Percentiles rank a stretch among this genome's conserved stretches.
phyloP scores from a whole-genome alignment of 2,113 vertebrate species.

The Dipodomys merriami region DNA sequence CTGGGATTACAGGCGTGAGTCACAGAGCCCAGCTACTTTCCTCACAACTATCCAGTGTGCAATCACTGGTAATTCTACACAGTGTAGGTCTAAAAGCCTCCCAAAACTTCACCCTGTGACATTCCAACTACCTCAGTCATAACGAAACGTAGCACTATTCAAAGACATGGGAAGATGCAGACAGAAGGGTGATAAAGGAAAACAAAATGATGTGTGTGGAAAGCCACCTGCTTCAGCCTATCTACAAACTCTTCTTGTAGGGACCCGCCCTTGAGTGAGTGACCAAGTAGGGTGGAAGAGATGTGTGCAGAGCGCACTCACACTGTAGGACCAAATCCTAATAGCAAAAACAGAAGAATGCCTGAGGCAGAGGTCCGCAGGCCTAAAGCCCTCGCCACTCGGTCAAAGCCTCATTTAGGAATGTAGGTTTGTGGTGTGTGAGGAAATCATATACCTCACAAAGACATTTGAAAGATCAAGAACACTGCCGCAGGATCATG shows the following conservation, averaged over 20 bases:
- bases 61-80: neutral
- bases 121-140: neutral
- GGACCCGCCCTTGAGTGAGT: neutral
- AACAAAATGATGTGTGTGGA: too few relatives aligned
- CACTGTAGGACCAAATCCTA: constrained; percentile 3
- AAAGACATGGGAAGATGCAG: neutral
- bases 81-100: neutral
- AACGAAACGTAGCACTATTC: neutral
- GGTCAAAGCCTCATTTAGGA: neutral
- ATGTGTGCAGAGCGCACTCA: neutral
- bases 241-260: neutral
- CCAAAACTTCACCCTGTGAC: neutral
- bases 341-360: neutral
- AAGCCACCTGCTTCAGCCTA: neutral
- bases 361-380: neutral
- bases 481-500: too few relatives aligned
- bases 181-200: neutral
- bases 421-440: neutral
- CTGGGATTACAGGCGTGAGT: too few relatives aligned
- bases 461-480: too few relatives aligned
- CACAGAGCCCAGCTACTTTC: too few relatives aligned
- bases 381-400: neutral
- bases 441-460: neutral
- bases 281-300: too few relatives aligned
- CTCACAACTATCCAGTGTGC: neutral